Evolutionary conservation across 2,797 vertebrate species (phyloP), one percentile per base, ranked within the genome.

Genomic region (Percopsis omiscomaycus): DNA sequence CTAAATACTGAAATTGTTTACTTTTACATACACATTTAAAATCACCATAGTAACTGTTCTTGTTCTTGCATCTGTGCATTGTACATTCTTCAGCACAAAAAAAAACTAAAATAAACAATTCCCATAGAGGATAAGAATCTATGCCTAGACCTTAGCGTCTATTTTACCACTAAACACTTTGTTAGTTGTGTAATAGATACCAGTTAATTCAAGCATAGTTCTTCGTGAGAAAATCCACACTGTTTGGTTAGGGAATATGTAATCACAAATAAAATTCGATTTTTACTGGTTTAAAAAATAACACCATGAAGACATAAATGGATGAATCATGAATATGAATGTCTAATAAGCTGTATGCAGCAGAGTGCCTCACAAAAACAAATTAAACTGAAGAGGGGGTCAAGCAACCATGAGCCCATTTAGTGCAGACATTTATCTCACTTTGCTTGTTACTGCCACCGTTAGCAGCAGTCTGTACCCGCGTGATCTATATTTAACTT

Each of bases 401-500:
- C 80, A 83, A 72, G 79, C 78, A 69, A 68, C 63, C 62, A 59
- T 66, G 65, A 78, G 71, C 71, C 76, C 78, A 65, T 84, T 84
- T 64, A 55, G 78, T 75, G 67, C 75, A 81, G 69, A 79, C 74
- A 83, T 88, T 83, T 73, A 84, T 86, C 84, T 89, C 80, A 84
- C 86, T 87, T 84, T 81, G 70, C 74, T 77, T 77, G 75, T 85
- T 88, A 80, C 64, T 64, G 73, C 77, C 82, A 77, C 80, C 77
- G 78, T 80, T 71, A 71, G 81, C 44, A 80, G 77, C 81, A 73
- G 78, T 79, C 57, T 77, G 82, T 63, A 81, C 80, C 73, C 74
- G 78, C 66, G 45, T 45, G 73, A 71, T 81, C 87, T 91, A 91
- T 89, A 90, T 82, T 89, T 90, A 91, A 74, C 83, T 60, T 61